Percentiles rank a stretch among this genome's conserved stretches.
phyloP scores from a whole-genome alignment of 2,113 vertebrate genomes.

The Galbula dea region DNA sequence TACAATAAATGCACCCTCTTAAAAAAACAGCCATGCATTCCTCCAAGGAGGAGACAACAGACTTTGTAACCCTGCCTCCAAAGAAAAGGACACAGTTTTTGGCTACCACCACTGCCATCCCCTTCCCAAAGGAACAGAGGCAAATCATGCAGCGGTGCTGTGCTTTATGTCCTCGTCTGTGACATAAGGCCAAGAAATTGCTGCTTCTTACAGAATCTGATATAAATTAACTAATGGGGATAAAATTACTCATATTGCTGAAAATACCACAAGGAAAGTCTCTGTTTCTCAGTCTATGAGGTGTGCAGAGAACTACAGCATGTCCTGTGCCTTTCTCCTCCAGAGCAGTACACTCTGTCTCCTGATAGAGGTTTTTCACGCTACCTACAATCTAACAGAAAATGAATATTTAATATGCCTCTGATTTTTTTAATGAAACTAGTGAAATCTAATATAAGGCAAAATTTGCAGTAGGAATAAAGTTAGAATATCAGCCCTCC shows the following conservation, averaged over 20 bases:
- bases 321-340: background rate
- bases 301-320: background rate
- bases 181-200: background rate
- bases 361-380: background rate
- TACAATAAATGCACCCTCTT: background rate
- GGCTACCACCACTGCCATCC: background rate
- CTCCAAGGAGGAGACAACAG: background rate
- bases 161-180: background rate
- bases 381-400: background rate
- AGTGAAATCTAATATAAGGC: background rate
- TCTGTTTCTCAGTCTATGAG: background rate
- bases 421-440: background rate
- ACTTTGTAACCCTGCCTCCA: background rate
- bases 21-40: background rate
- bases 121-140: background rate
- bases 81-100: background rate
- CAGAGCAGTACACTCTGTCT: background rate
- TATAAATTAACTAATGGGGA: background rate
- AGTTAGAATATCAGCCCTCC: background rate
- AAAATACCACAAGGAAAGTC: background rate
- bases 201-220: background rate
- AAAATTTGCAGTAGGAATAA: background rate
- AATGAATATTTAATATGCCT: background rate
- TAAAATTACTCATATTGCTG: background rate
- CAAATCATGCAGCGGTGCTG: accelerated